phyloP scores from a whole-genome alignment of 2,113 vertebrate genomes.

The Myanophis thanlyinensis region DNA sequence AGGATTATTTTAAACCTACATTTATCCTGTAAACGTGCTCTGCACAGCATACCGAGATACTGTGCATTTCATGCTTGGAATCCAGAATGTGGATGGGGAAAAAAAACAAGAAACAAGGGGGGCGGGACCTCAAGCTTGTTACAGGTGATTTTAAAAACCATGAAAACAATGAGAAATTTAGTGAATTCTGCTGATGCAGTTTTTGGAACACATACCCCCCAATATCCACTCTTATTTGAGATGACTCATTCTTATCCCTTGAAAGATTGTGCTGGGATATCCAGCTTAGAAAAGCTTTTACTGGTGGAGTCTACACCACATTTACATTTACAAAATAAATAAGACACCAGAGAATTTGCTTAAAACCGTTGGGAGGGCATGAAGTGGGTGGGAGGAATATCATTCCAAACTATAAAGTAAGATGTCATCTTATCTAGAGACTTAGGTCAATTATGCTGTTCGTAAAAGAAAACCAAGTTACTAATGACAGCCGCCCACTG shows the following conservation, averaged over 20 bases:
- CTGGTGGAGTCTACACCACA: not conserved
- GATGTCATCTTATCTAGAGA: not conserved
- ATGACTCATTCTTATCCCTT: not conserved
- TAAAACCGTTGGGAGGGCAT: not conserved
- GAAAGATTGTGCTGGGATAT: accelerated
- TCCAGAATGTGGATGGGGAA: not conserved
- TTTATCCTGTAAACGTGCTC: not conserved
- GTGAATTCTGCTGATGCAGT: not conserved
- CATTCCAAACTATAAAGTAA: not conserved
- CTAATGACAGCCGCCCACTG: not conserved
- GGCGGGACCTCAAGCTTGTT: not conserved
- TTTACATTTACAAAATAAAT: not conserved
- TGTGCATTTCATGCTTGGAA: not conserved
- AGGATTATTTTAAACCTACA: not conserved
- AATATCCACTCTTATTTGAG: not conserved
- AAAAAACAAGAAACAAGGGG: not conserved
- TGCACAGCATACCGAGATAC: not conserved
- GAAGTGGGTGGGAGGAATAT: accelerated
- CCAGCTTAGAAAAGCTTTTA: not conserved
- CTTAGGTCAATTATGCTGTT: not conserved
- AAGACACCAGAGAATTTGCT: accelerated
- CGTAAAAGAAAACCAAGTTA: accelerated
- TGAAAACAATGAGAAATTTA: not conserved
- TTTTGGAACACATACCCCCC: not conserved
- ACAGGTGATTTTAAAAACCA: not conserved